Conservation (phyloP, 2,113 vertebrate species). For the Myanophis thanlyinensis region DNA sequence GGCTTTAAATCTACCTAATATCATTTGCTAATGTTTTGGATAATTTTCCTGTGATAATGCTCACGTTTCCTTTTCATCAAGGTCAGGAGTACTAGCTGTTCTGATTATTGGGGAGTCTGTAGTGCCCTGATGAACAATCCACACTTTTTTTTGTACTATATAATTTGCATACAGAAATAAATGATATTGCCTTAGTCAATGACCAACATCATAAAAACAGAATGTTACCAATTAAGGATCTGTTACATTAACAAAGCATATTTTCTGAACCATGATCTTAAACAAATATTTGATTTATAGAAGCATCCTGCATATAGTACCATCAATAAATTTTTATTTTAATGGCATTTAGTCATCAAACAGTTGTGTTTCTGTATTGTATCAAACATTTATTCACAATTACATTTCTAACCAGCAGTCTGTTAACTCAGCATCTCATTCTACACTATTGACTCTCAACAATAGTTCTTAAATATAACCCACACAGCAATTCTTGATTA, state of each 20-base stretch:
- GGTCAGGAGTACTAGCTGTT: background rate
- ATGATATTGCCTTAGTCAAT: constrained; percentile 17
- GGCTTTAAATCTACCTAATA: background rate
- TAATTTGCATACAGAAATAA: constrained; percentile 12
- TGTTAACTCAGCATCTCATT: constrained; percentile 45
- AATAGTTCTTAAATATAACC: constrained; percentile 60
- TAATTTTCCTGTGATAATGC: background rate
- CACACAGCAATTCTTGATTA: constrained; percentile 44
- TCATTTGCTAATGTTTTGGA: background rate
- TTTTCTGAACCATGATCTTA: constrained; percentile 31
- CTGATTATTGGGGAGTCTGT: background rate
- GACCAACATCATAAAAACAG: constrained; percentile 29
- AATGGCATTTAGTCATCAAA: constrained; percentile 52
- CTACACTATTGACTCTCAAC: constrained; percentile 48
- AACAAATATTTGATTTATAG: constrained; percentile 36
- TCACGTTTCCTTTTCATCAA: background rate
- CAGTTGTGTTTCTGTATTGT: constrained; percentile 18
- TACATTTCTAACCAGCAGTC: constrained; percentile 39
- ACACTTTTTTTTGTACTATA: background rate
- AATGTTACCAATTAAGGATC: background rate
- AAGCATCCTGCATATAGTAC: constrained; percentile 17
- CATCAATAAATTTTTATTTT: constrained; percentile 48
- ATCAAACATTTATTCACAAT: constrained; percentile 60
- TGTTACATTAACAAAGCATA: constrained; percentile 39
- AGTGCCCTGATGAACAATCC: background rate